Evolutionary conservation across 2,113 vertebrate species (phyloP), one percentile per base, ranked within the genome.

Genomic region (Cololabis saira): DNA sequence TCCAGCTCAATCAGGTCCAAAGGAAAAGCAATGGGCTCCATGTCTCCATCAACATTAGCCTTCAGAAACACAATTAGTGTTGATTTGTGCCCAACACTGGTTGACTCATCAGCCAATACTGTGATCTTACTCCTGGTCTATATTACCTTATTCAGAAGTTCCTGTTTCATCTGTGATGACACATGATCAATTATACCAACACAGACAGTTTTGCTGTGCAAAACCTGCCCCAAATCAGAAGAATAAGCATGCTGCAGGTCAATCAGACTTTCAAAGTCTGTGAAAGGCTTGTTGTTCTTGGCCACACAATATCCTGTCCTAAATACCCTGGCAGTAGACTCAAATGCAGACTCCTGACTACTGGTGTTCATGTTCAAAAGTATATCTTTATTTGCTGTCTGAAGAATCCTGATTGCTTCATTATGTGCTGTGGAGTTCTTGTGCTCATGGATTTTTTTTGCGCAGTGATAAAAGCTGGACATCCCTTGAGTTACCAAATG

Each of bases 391-490:
- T 45, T 45, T 17, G 44, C 44, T 45, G 1, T 45, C 44, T 45
- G 15, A n/a, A 45, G n/a, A 45, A 45, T 14, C n/a, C 17, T 45
- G 6, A 45, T 17, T n/a, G 15, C 44, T 45, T 45, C 44, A n/a
- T 45, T 45, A 16, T 45, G 44, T n/a, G 44, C 15, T 45, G 40
- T 1, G 1, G 1, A 2, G n/a, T n/a, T n/a, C 12, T 41, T 41
- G n/a, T 55, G 52, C 52, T 55, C 52, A 17, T 55, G 27, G 17
- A 18, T 37, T 55, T 55, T 45, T 45, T 45, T 45, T n/a, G n/a
- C 16, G 3, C 44, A n/a, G n/a, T 55, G 24, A 54, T 17, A 17
- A 54, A 33, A 37, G 10, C 52, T 54, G 52, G 30, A 37, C 10
- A 54, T n/a, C 30, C 40, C 53, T 55, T 55, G 30, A 17, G 7